Conservation (phyloP, 2,113 vertebrate genomes). For the Thinocorus orbignyianus region DNA sequence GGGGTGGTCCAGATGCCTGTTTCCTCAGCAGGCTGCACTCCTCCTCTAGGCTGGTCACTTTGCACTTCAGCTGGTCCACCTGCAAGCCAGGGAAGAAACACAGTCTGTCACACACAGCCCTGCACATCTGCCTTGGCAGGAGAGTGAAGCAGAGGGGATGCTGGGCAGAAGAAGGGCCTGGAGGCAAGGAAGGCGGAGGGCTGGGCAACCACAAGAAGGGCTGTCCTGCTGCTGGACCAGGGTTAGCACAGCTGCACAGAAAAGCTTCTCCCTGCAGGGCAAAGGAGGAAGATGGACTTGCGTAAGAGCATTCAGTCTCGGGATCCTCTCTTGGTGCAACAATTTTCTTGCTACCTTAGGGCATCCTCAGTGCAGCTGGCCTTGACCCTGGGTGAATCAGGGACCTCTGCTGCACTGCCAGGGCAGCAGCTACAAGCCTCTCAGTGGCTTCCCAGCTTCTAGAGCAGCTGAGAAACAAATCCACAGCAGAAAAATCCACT, state of each 20-base stretch:
- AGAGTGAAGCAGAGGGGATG: background rate
- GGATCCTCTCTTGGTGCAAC: background rate
- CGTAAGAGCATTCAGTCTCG: background rate
- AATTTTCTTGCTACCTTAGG: background rate
- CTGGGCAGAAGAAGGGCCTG: background rate
- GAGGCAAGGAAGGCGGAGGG: fast-evolving
- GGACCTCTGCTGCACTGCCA: background rate
- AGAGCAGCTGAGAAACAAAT: background rate
- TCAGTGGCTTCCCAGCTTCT: background rate
- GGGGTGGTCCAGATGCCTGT: background rate
- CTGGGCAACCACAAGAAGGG: background rate
- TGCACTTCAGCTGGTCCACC: conserved; percentile 90
- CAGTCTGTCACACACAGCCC: fast-evolving
- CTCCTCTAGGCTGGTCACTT: conserved; percentile 75
- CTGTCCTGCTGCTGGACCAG: background rate
- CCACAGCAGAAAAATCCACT: background rate
- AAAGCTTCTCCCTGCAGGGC: background rate
- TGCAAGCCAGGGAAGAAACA: conserved; percentile 39
- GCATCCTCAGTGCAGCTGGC: background rate
- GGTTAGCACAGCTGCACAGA: background rate
- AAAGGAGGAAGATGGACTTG: background rate
- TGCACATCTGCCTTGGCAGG: background rate
- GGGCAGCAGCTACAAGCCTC: background rate
- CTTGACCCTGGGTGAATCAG: background rate
- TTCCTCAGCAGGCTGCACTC: conserved; percentile 52